phyloP scores from a whole-genome alignment of 2,797 vertebrate species.

The Acestrorhynchus altus region DNA sequence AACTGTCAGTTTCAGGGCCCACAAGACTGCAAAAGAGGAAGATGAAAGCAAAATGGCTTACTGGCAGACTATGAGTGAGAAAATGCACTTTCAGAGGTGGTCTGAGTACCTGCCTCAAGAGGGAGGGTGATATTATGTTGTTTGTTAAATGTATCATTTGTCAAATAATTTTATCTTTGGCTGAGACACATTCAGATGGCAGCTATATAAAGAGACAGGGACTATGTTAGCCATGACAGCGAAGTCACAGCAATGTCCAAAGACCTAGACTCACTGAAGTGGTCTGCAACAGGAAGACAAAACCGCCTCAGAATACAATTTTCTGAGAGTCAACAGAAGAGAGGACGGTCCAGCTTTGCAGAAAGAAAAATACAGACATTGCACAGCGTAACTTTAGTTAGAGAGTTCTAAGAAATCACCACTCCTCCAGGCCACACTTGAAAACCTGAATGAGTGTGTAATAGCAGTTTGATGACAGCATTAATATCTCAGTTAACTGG shows the following conservation, averaged over 20 bases:
- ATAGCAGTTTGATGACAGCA: too few species aligned
- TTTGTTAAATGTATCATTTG: slow-evolving; percentile 31
- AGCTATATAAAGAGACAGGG: slow-evolving; percentile 12
- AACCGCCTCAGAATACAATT: too few species aligned
- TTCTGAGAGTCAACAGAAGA: too few species aligned
- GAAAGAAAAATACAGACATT: too few species aligned
- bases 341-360: too few species aligned
- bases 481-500: too few species aligned
- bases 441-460: too few species aligned
- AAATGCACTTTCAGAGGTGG: slow-evolving; percentile 22
- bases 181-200: slow-evolving; percentile 29
- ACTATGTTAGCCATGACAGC: slow-evolving; percentile 6
- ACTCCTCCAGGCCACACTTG: too few species aligned
- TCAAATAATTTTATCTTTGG: slow-evolving; percentile 41
- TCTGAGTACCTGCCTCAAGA: slow-evolving; percentile 14
- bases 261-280: too few species aligned
- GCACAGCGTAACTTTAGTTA: too few species aligned
- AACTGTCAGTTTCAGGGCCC: slow-evolving; percentile 64
- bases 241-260: background rate
- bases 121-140: slow-evolving; percentile 17
- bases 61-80: slow-evolving; percentile 45
- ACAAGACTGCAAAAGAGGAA: slow-evolving; percentile 63
- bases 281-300: too few species aligned
- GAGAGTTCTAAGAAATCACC: too few species aligned
- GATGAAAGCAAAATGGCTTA: slow-evolving; percentile 68